Conservation (phyloP, 1,140 invertebrate species). For the Pristionchus pacificus region DNA sequence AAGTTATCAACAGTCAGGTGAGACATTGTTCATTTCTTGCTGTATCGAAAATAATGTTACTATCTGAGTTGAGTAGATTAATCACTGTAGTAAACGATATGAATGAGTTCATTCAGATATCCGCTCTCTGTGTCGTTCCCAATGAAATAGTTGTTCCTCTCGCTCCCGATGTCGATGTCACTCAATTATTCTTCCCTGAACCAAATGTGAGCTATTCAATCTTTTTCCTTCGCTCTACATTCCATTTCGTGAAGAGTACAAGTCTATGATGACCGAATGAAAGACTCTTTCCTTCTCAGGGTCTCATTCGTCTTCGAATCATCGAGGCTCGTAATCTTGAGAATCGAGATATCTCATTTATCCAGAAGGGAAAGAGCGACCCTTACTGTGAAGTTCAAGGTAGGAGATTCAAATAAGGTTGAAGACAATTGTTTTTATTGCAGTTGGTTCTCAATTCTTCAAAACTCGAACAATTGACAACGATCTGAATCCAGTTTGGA, state of each 20-base stretch:
- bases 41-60: background rate
- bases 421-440: constrained; percentile 25
- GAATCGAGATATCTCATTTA: constrained; percentile 50
- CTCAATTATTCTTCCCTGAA: constrained; percentile 55
- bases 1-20: constrained; percentile 42
- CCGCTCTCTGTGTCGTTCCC: constrained; percentile 51
- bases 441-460: constrained; percentile 48
- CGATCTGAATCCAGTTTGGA: constrained; percentile 54
- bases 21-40: background rate
- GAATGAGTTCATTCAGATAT: constrained; percentile 40
- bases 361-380: constrained; percentile 52
- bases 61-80: no score
- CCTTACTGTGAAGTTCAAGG: constrained; percentile 55
- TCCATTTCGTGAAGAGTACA: background rate
- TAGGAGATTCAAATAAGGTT: constrained; percentile 4
- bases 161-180: constrained; percentile 52
- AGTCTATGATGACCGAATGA: background rate
- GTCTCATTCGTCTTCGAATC: constrained; percentile 53
- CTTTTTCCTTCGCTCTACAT: background rate
- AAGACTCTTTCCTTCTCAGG: constrained; percentile 28
- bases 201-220: constrained; percentile 44
- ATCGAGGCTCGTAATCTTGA: constrained; percentile 54
- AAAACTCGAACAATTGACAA: constrained; percentile 53
- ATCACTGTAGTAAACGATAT: no score
- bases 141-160: constrained; percentile 55